phyloP scores from a whole-genome alignment of 1,140 invertebrate genomes.

The Temnothorax nylanderi region DNA sequence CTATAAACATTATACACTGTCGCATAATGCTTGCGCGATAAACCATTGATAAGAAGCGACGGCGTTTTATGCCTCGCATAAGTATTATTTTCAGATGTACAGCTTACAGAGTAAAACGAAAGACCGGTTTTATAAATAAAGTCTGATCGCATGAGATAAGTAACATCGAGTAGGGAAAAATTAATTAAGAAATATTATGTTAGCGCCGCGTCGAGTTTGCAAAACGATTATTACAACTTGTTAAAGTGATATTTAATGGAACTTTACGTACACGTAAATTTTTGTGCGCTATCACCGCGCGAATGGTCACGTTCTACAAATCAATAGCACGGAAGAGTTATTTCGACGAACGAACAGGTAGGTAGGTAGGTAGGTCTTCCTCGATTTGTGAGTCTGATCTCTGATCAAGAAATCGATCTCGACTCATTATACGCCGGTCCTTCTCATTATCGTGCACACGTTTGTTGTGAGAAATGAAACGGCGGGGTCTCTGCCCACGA shows the following conservation, averaged over 20 bases:
- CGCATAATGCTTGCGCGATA: conserved; percentile 10
- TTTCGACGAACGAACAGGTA: conserved; percentile 71
- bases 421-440: conserved; percentile 69
- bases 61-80: neutral
- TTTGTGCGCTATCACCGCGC: neutral
- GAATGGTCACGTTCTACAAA: conserved; percentile 21
- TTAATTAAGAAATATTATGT: conserved; percentile 26
- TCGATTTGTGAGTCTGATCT: conserved; percentile 72
- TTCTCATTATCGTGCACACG: conserved; percentile 70
- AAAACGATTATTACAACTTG: neutral
- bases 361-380: conserved; percentile 47
- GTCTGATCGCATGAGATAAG: neutral
- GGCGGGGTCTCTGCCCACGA: conserved; percentile 29
- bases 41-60: neutral
- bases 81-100: conserved; percentile 8
- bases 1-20: neutral
- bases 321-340: conserved; percentile 11
- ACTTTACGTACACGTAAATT: neutral
- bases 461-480: conserved; percentile 67
- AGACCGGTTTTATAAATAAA: conserved; percentile 21
- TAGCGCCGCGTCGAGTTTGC: neutral
- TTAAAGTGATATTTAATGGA: neutral
- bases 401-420: conserved; percentile 68
- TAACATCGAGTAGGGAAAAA: neutral
- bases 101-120: neutral